Evolutionary conservation across 2,113 vertebrate species (phyloP), one percentile per base, ranked within the genome.

Genomic region (Dasypus novemcinctus): DNA sequence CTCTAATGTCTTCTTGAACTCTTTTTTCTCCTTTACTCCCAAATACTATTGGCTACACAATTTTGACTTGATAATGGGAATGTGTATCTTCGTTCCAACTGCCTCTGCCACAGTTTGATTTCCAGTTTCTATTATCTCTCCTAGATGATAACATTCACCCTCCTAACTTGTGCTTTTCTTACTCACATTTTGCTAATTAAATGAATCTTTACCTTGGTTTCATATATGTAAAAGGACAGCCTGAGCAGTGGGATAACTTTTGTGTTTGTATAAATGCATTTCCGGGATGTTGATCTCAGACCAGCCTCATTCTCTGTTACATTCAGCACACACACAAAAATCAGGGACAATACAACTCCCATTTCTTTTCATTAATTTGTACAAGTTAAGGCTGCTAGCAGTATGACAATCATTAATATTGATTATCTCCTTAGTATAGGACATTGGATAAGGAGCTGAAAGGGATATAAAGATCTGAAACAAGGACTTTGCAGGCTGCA

Each of bases 321-420:
- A 29, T 11, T 59, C 15, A 41, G 64, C 31, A 33, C 12, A 31
- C 12, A 31, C 57, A 43, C 57, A 69, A 75, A 57, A 88, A 54
- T 43, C 2, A 38, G 0, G n/a, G 59, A 64, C 59, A 80, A 75
- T 5, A 54, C 63, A 93, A 61, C 31, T 93, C 54, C 46, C 36
- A 33, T 57, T 69, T 91, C 69, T 93, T 94, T 94, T 76, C 79
- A 20, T 85, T 79, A 54, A 79, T 93, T 84, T 95, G 64, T 88
- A 94, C 91, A 95, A 57, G 96, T 86, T 87, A 93, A 95, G 94
- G 68, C 72, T 61, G 57, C 72, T 95, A 88, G 92, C 15, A 41
- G 36, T 43, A 76, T 11, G 29, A 85, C 94, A 90, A 31, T 49
- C 4, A 10, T 71, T 57, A 12, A 82, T 92, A 95, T 91, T 69